phyloP scores from a whole-genome alignment of 2,797 vertebrate species.

The Leptodactylus fallax region DNA sequence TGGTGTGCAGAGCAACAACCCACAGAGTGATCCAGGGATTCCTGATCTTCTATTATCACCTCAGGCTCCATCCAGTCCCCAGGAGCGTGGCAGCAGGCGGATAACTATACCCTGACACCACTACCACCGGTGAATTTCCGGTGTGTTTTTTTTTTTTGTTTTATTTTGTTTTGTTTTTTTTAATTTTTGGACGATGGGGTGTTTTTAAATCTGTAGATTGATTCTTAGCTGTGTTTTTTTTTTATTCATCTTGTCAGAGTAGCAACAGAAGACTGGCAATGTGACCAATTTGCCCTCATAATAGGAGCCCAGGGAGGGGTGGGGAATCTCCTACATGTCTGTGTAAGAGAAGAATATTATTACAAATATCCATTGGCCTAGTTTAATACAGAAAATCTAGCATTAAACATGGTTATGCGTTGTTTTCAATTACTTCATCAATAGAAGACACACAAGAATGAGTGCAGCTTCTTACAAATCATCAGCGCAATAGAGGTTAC shows the following conservation, averaged over 20 bases:
- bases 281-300: slow-evolving; percentile 64
- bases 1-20: slow-evolving; percentile 66
- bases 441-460: slow-evolving; percentile 18
- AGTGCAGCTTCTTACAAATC: neutral
- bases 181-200: neutral
- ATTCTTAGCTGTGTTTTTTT: slow-evolving; percentile 50
- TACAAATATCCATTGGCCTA: neutral
- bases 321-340: neutral
- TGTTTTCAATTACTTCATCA: neutral
- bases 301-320: slow-evolving; percentile 44
- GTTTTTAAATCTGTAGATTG: slow-evolving; percentile 45
- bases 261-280: slow-evolving; percentile 66
- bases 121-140: slow-evolving; percentile 47
- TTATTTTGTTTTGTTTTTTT: neutral
- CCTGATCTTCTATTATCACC: slow-evolving; percentile 77
- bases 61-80: slow-evolving; percentile 78
- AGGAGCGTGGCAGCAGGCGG: slow-evolving; percentile 72
- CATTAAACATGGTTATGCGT: neutral
- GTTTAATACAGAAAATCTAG: neutral
- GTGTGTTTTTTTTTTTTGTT: slow-evolving; percentile 16
- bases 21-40: slow-evolving; percentile 81
- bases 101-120: slow-evolving; percentile 69
- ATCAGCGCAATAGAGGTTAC: neutral
- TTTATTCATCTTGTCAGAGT: slow-evolving; percentile 65
- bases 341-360: slow-evolving; percentile 1